phyloP scores from a whole-genome alignment of 2,113 vertebrate genomes.

The Erpornis zantholeuca region DNA sequence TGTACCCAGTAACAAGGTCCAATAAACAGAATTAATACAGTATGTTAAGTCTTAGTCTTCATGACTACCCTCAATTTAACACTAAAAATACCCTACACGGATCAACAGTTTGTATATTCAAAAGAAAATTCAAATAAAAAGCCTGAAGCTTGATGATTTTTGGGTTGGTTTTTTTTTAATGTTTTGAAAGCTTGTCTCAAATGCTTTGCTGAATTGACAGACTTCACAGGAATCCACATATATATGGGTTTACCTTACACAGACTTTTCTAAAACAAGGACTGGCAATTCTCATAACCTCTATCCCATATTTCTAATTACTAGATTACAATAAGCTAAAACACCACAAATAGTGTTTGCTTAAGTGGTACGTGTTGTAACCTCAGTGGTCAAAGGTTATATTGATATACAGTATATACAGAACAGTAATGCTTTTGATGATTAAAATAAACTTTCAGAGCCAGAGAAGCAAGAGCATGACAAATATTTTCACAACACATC shows the following conservation, averaged over 20 bases:
- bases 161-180: no score
- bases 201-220: background rate
- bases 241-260: background rate
- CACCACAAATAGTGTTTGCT: background rate
- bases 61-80: background rate
- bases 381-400: background rate
- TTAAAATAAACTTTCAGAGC: background rate
- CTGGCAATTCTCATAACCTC: background rate
- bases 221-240: background rate
- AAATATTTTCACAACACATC: background rate
- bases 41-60: background rate
- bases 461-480: background rate
- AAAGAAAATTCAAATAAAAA: background rate
- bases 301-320: background rate
- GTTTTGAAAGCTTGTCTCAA: background rate
- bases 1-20: background rate
- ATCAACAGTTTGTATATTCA: background rate
- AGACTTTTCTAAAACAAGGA: background rate
- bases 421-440: background rate
- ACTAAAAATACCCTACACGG: background rate
- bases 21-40: background rate
- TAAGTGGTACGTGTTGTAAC: background rate
- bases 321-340: background rate
- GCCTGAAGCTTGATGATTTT: background rate
- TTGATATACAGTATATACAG: background rate